Conservation (phyloP, 2,113 vertebrate genomes). For the Lampris incognitus region DNA sequence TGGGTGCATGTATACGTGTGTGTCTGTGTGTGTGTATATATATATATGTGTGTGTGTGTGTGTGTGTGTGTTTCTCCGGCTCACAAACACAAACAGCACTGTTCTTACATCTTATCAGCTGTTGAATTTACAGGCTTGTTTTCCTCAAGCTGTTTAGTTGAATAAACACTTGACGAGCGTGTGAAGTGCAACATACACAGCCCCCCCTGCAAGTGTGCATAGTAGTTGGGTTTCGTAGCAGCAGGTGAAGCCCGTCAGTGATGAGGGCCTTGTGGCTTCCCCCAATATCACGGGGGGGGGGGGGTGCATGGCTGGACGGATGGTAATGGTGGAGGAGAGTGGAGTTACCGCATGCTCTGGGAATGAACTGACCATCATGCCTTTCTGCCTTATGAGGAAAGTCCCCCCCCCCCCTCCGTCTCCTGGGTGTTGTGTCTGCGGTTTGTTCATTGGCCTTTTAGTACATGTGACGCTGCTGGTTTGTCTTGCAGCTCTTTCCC, state of each 20-base stretch:
- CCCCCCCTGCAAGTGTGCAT: constrained; percentile 16
- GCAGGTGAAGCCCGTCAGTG: constrained; percentile 36
- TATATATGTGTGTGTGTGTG: no score
- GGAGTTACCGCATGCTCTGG: constrained; percentile 52
- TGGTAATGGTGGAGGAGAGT: constrained; percentile 34
- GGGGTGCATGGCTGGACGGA: constrained; percentile 46
- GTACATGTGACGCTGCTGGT: constrained; percentile 24
- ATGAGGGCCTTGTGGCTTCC: constrained; percentile 55
- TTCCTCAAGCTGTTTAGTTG: constrained; percentile 32
- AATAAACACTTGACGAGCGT: constrained; percentile 27
- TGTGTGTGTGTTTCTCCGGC: not conserved
- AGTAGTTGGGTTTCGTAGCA: constrained; percentile 35
- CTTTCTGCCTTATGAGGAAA: constrained; percentile 29
- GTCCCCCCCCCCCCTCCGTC: not conserved
- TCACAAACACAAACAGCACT: constrained; percentile 24
- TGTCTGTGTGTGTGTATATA: not conserved
- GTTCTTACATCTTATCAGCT: constrained; percentile 54
- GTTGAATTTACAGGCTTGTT: constrained; percentile 68
- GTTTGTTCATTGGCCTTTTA: constrained; percentile 20
- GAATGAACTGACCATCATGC: constrained; percentile 28
- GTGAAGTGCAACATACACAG: constrained; percentile 2
- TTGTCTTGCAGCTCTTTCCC: constrained; percentile 19
- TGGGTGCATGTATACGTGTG: not conserved
- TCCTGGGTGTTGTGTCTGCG: constrained; percentile 34
- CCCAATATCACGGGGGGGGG: constrained; percentile 50